Percentiles rank a stretch among this genome's conserved stretches.
Conservation (phyloP, 2,797 vertebrate genomes). For the Ctenochaetus hawaiiensis region DNA sequence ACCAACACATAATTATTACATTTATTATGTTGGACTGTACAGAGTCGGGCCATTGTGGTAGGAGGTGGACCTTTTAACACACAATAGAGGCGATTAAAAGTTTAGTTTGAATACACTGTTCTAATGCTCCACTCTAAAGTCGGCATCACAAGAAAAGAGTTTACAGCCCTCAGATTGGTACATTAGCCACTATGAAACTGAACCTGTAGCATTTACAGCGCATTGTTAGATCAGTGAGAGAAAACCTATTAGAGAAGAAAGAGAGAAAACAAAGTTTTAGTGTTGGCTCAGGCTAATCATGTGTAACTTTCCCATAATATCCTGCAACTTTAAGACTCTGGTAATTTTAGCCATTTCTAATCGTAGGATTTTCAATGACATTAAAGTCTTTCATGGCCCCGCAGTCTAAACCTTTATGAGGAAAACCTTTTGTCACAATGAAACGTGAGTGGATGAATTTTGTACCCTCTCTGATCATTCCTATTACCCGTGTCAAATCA, state of each 20-base stretch:
- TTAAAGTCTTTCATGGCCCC: slow-evolving; percentile 59
- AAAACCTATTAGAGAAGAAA: slow-evolving; percentile 10
- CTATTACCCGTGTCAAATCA: slow-evolving; percentile 67
- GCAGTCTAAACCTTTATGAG: slow-evolving; percentile 46
- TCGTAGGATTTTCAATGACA: slow-evolving; percentile 65
- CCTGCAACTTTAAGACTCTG: slow-evolving; percentile 32
- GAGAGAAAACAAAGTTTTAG: slow-evolving; percentile 25
- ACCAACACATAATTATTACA: slow-evolving; percentile 83
- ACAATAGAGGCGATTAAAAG: slow-evolving; percentile 57
- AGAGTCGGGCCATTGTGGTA: slow-evolving; percentile 58
- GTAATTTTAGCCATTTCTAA: slow-evolving; percentile 61
- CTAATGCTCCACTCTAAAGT: slow-evolving; percentile 40
- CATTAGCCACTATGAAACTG: slow-evolving; percentile 37
- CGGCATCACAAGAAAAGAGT: slow-evolving; percentile 40
- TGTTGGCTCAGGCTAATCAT: neutral
- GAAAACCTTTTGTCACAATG: slow-evolving; percentile 53
- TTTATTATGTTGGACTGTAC: slow-evolving; percentile 80
- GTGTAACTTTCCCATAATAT: slow-evolving; percentile 37
- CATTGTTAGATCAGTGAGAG: slow-evolving; percentile 21
- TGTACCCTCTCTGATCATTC: slow-evolving; percentile 50
- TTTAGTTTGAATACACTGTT: slow-evolving; percentile 49
- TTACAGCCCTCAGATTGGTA: slow-evolving; percentile 38
- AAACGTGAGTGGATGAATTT: slow-evolving; percentile 71
- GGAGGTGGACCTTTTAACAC: slow-evolving; percentile 65
- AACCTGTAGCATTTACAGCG: slow-evolving; percentile 22